Conservation (phyloP, 2,797 vertebrate species). For the Jordanella pulchra region DNA sequence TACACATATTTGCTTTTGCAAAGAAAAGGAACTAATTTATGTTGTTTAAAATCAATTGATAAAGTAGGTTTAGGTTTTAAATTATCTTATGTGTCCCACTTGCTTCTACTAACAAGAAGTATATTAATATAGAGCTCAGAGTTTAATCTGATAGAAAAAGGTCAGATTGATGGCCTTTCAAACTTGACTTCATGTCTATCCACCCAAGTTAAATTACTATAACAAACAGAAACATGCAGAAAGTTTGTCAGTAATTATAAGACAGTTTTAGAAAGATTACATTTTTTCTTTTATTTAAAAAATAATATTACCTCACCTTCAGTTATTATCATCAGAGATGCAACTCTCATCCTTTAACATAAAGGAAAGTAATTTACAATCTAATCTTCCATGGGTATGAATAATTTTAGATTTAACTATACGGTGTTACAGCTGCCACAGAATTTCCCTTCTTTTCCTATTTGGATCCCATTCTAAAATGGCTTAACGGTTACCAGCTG, state of each 20-base stretch:
- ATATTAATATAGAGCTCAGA: background rate
- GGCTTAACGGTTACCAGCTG: conserved; percentile 60
- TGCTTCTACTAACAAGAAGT: background rate
- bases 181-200: background rate
- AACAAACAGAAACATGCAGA: background rate
- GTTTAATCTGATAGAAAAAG: background rate
- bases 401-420: background rate
- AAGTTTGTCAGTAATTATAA: background rate
- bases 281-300: too few relatives aligned
- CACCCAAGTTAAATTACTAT: background rate
- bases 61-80: background rate
- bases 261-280: too few relatives aligned
- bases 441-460: background rate
- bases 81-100: background rate
- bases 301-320: too few relatives aligned
- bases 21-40: background rate
- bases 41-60: background rate
- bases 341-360: background rate
- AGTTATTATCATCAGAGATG: background rate
- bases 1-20: background rate
- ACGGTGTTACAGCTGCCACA: too few relatives aligned
- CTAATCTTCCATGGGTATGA: background rate
- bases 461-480: conserved; percentile 19
- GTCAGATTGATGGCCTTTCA: background rate
- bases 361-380: background rate